Base-by-base conservation (phyloP, 2,888 invertebrate genomes). In the Lepidochrysops patricia region DNA sequence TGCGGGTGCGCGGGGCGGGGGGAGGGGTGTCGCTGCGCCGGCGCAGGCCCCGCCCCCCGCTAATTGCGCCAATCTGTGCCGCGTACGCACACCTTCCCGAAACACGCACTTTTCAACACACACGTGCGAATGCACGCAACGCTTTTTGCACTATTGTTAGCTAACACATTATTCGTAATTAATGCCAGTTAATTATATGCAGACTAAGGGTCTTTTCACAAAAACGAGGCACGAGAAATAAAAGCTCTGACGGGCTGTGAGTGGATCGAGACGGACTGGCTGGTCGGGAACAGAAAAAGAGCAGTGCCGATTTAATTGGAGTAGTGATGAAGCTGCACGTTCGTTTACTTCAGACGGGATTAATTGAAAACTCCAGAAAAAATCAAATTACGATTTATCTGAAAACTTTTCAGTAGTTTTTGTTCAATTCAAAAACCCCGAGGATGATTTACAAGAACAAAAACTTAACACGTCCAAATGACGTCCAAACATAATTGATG, bases 21-120 rank as follows among this genome's bases (percentile, higher is more conserved):
- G 84, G 74, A 80, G 84, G 82, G 78, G 84, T 89, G 87, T 88
- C 88, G 79, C 79, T 67, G 75, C 83, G 84, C 80, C 69, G 70
- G 75, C 86, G 82, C 82, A 81, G 74, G 82, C 84, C 86, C 82
- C 86, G 87, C 80, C 73, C 74, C 74, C 68, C 71, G 68, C 82
- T 87, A 88, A 88, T 88, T 89, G 87, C 88, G 78, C 89, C 89
- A 89, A 88, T 89, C 88, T 83, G 82, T 74, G 82, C 69, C 69
- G 74, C 71, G 64, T 63, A 80, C 83, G 75, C 85, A 82, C 83
- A 80, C 85, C 75, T 71, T 73, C 70, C 72, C 72, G 67, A 67
- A 71, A 68, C 70, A 56, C 61, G 63, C 67, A 65, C 68, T 63
- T 48, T 68, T 65, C 62, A 63, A 66, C 68, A 58, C 68, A 67